These are phyloP conservation scores for Ophion costatus DNA, from an alignment of 2,888 invertebrate species.

Conservation along the genomic window DNA sequence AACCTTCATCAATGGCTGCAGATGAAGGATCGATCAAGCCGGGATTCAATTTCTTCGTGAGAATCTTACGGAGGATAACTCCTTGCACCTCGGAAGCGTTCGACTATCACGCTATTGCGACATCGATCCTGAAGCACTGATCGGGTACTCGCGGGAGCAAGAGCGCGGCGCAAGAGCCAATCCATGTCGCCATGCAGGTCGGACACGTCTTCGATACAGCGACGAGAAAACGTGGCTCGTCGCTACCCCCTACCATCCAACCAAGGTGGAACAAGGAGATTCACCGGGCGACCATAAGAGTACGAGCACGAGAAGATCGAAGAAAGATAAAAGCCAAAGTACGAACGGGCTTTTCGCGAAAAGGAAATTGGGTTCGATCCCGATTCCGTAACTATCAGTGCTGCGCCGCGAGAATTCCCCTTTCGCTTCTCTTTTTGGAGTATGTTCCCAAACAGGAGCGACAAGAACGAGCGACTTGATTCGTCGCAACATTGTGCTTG, in stretches of 20 bases:
- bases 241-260: constrained; percentile 20
- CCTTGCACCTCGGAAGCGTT: background rate
- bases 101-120: constrained; percentile 12
- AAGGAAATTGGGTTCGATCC: constrained; percentile 66
- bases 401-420: constrained; percentile 24
- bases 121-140: constrained; percentile 17
- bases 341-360: constrained; percentile 44
- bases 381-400: constrained; percentile 42
- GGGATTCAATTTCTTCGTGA: background rate
- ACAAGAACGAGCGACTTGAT: constrained; percentile 39
- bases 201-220: constrained; percentile 58
- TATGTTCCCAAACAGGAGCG: constrained; percentile 48
- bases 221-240: constrained; percentile 57
- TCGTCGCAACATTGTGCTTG: constrained; percentile 39
- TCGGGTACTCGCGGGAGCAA: constrained; percentile 4
- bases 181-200: constrained; percentile 43
- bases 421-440: constrained; percentile 45
- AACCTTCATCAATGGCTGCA: background rate
- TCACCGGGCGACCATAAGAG: constrained; percentile 29
- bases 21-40: background rate
- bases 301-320: constrained; percentile 23
- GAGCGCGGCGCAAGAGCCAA: constrained; percentile 36
- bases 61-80: background rate
- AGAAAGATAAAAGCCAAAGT: constrained; percentile 5
- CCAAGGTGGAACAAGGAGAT: constrained; percentile 39